These are phyloP conservation scores for Brachionus rubens DNA, from an alignment of 1,140 invertebrate species.

Conservation along the genomic window DNA sequence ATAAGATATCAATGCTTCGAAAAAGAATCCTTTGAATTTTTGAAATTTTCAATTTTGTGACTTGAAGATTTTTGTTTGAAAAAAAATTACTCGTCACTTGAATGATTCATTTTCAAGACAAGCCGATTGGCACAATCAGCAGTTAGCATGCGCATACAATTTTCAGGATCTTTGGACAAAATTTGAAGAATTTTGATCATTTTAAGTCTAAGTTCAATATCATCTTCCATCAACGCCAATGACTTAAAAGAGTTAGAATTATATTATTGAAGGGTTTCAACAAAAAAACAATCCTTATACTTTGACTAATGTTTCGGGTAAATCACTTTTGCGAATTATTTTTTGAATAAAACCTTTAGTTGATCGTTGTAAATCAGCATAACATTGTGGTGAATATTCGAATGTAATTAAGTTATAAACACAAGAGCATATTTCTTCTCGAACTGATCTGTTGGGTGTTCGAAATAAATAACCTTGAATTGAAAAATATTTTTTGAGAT, in stretches of 20 bases:
- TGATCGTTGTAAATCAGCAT: slow-evolving; percentile 54
- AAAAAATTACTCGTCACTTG: slow-evolving; percentile 51
- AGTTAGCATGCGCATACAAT: slow-evolving; percentile 57
- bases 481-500: neutral
- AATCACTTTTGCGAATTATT: slow-evolving; percentile 57
- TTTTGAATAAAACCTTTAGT: slow-evolving; percentile 53
- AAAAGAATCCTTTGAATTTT: slow-evolving; percentile 51
- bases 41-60: neutral
- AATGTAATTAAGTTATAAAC: slow-evolving; percentile 7
- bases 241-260: slow-evolving; percentile 53
- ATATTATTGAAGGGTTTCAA: no score
- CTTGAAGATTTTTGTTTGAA: neutral
- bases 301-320: slow-evolving; percentile 59
- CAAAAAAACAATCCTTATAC: no score
- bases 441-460: neutral
- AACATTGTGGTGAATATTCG: slow-evolving; percentile 33
- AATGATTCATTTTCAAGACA: slow-evolving; percentile 55
- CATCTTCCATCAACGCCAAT: slow-evolving; percentile 56
- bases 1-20: slow-evolving; percentile 57
- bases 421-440: slow-evolving; percentile 37
- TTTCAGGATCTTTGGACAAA: slow-evolving; percentile 56
- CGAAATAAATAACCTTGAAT: slow-evolving; percentile 46
- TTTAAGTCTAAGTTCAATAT: slow-evolving; percentile 52
- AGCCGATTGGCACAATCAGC: slow-evolving; percentile 54
- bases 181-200: slow-evolving; percentile 57